phyloP scores from a whole-genome alignment of 2,113 vertebrate species.

The Poecile atricapillus region DNA sequence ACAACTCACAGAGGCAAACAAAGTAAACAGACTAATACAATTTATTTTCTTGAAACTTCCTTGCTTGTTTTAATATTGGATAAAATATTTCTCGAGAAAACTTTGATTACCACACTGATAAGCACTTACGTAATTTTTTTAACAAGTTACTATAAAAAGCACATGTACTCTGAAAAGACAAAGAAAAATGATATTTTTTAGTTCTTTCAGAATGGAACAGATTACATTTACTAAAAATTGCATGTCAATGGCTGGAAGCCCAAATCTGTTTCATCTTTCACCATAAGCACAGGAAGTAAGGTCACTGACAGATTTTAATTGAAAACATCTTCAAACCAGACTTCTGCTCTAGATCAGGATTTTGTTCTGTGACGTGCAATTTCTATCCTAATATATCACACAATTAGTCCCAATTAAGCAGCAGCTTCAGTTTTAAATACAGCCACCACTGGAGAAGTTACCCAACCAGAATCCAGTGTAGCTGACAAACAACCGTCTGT shows the following conservation, averaged over 20 bases:
- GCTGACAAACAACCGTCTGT: neutral
- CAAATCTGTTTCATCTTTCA: conserved; percentile 47
- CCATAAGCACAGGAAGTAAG: conserved; percentile 52
- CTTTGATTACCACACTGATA: neutral
- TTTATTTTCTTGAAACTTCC: neutral
- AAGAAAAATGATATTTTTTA: neutral
- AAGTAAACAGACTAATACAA: neutral
- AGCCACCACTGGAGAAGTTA: neutral
- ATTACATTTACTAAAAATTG: conserved; percentile 43
- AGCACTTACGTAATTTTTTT: neutral
- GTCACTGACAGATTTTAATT: conserved; percentile 52
- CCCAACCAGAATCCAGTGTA: neutral
- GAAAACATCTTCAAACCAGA: conserved; percentile 45
- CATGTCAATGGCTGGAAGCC: conserved; percentile 46
- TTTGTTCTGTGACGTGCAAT: neutral
- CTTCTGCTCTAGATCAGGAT: neutral
- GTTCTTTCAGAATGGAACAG: conserved; percentile 22
- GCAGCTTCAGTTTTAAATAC: neutral
- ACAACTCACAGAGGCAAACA: neutral
- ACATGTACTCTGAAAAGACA: neutral
- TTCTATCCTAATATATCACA: neutral
- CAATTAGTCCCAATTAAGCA: neutral
- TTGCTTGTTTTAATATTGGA: neutral
- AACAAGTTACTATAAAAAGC: conserved; percentile 20
- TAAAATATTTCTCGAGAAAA: neutral